These are phyloP conservation scores for Zalophus californianus DNA, from an alignment of 2,797 vertebrate genomes.

Conservation along the genomic window DNA sequence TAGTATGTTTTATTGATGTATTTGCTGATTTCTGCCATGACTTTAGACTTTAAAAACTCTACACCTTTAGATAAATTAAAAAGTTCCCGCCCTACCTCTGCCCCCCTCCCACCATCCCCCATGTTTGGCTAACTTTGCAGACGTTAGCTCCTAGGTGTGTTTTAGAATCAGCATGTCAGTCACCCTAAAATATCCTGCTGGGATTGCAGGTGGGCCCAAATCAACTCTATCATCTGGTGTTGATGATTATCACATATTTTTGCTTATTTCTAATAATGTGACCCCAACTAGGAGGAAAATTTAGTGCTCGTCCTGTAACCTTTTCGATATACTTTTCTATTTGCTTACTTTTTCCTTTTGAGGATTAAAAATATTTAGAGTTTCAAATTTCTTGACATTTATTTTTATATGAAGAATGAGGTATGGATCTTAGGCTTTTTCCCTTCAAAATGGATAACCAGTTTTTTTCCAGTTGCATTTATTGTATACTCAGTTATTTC, in stretches of 20 bases:
- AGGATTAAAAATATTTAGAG: neutral
- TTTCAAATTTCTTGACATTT: neutral
- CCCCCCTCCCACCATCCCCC: fast-evolving
- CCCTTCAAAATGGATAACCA: neutral
- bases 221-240: neutral
- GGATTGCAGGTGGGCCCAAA: neutral
- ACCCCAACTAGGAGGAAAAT: neutral
- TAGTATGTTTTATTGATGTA: neutral
- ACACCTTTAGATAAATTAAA: neutral
- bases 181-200: neutral
- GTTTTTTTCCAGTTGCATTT: neutral
- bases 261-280: neutral
- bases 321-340: neutral
- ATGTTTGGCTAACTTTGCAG: neutral
- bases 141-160: neutral
- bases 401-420: neutral
- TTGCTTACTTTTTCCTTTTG: neutral
- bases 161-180: neutral
- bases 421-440: neutral
- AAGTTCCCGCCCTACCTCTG: neutral
- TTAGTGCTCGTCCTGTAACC: neutral
- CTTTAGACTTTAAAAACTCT: neutral
- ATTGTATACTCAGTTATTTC: neutral
- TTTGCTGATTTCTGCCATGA: neutral
- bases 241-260: neutral